These are phyloP conservation scores for Sarcophaga variegata DNA, from an alignment of 2,888 invertebrate genomes.

Conservation along the genomic window DNA sequence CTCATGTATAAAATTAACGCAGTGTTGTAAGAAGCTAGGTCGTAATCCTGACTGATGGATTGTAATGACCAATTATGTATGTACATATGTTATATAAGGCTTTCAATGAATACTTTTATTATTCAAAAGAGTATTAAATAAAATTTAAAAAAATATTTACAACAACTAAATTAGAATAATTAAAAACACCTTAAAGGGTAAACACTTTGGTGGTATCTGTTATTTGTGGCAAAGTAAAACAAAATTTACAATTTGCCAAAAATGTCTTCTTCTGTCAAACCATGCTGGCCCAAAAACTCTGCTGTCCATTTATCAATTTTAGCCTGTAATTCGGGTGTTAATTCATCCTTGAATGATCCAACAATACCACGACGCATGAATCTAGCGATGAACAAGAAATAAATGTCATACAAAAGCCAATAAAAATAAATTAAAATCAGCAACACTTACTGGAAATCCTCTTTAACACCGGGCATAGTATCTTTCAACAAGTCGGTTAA, in stretches of 20 bases:
- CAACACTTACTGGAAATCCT: conserved; percentile 62
- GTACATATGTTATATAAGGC: too few species aligned
- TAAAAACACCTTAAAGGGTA: too few species aligned
- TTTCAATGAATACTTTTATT: too few species aligned
- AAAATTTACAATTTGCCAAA: conserved; percentile 62
- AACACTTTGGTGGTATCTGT: too few species aligned
- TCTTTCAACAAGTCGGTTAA: conserved; percentile 41
- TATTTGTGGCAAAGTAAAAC: not conserved
- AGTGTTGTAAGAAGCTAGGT: too few species aligned
- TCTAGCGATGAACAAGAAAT: conserved; percentile 36
- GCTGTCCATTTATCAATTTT: conserved; percentile 69
- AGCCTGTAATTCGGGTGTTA: conserved; percentile 51
- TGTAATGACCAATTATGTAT: too few species aligned
- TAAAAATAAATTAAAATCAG: not conserved
- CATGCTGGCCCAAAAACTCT: conserved; percentile 49
- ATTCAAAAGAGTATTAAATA: too few species aligned
- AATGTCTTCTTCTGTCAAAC: conserved; percentile 67
- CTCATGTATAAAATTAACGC: too few species aligned
- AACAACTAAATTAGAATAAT: too few species aligned
- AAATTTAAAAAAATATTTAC: too few species aligned
- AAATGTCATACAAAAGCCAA: too few species aligned
- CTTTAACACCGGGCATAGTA: conserved; percentile 20
- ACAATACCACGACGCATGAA: conserved; percentile 72
- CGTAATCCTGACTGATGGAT: too few species aligned
- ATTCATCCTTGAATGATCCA: conserved; percentile 70